Conservation (phyloP, 2,113 vertebrate genomes). For the Leuciscus idus region DNA sequence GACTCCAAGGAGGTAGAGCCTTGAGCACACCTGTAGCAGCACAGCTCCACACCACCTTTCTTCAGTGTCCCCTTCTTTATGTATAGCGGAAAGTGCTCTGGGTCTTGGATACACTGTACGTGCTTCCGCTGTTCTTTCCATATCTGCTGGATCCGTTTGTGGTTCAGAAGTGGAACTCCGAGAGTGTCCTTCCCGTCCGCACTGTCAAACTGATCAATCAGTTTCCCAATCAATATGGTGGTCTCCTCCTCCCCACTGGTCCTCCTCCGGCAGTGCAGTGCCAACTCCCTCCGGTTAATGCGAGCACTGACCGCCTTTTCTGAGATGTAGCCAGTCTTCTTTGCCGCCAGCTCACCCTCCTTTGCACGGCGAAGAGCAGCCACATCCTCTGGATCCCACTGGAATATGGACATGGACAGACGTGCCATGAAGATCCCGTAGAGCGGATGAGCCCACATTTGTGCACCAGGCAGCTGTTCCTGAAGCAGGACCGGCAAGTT, state of each 20-base stretch:
- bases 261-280: slow-evolving; percentile 19
- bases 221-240: background rate
- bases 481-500: too few relatives aligned
- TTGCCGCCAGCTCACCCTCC: background rate
- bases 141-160: slow-evolving; percentile 22
- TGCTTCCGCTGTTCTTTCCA: slow-evolving; percentile 17
- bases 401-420: slow-evolving; percentile 23
- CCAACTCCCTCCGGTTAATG: background rate
- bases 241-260: slow-evolving; percentile 5
- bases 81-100: background rate
- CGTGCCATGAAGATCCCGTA: slow-evolving; percentile 38
- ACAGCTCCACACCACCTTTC: slow-evolving; percentile 19
- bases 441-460: slow-evolving; percentile 16
- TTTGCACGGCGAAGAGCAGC: background rate
- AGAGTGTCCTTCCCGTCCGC: slow-evolving; percentile 11
- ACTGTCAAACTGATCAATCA: slow-evolving; percentile 1
- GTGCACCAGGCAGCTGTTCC: too few relatives aligned
- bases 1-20: slow-evolving; percentile 29
- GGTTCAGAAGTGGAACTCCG: slow-evolving; percentile 32
- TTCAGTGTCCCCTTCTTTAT: background rate
- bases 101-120: slow-evolving; percentile 33
- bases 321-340: background rate
- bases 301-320: background rate
- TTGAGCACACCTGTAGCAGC: slow-evolving; percentile 18
- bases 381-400: slow-evolving; percentile 20